A percentile compares a stretch with the other conserved stretches of the same genome.
These are phyloP conservation scores for Nipponia nippon DNA, from an alignment of 2,113 vertebrate species.

Conservation along the genomic window DNA sequence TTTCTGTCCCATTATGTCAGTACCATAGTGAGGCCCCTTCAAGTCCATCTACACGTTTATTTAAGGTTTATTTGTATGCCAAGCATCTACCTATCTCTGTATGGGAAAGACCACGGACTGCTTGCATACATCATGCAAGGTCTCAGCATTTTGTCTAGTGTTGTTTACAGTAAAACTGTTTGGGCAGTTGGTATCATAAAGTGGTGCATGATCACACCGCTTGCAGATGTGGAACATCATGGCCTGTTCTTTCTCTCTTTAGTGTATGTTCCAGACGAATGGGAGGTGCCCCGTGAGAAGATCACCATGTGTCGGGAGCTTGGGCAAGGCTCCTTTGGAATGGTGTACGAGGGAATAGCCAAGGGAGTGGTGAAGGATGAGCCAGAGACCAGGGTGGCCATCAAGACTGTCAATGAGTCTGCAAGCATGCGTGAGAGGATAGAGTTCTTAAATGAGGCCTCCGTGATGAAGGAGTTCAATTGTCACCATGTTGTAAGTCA, in stretches of 20 bases:
- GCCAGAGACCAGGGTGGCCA: conserved; percentile 91
- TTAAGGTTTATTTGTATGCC: background rate
- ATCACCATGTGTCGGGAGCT: conserved; percentile 94
- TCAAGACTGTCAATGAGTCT: conserved; percentile 96
- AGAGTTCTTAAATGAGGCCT: conserved; percentile 97
- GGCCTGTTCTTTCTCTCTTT: background rate
- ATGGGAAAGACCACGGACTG: background rate
- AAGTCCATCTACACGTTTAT: background rate
- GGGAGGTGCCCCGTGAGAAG: conserved; percentile 97
- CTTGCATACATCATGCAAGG: fast-evolving
- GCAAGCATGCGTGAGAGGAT: conserved; percentile 97
- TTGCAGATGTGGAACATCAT: background rate
- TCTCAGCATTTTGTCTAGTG: background rate
- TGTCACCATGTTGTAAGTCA: conserved; percentile 96
- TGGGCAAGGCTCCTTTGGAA: conserved; percentile 96
- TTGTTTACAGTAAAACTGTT: background rate
- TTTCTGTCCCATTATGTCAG: background rate
- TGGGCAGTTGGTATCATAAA: background rate
- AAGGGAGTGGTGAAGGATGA: conserved; percentile 97
- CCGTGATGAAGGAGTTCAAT: conserved; percentile 99
- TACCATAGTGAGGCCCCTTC: background rate
- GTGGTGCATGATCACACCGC: fast-evolving
- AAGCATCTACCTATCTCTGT: background rate
- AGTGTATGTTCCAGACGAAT: conserved; percentile 98
- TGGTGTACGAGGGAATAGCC: conserved; percentile 97